A percentile compares a stretch with the other conserved stretches of the same genome.
phyloP scores from a whole-genome alignment of 2,113 vertebrate species.

The Hypomesus transpacificus region DNA sequence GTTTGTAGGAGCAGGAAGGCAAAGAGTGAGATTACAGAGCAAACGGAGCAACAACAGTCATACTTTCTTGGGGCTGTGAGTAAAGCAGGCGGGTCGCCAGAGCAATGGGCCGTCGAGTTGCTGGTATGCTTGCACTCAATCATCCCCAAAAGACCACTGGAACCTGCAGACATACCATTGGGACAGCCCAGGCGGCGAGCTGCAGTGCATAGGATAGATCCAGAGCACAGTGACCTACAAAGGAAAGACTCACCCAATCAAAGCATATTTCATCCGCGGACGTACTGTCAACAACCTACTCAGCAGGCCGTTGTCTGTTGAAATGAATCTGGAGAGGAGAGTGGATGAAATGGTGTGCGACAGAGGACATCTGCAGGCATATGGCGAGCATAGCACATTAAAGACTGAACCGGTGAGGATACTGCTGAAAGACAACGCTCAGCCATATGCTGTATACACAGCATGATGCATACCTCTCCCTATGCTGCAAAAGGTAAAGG shows the following conservation, averaged over 20 bases:
- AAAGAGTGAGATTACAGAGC: too few species aligned
- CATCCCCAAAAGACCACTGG: not conserved
- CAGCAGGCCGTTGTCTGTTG: not conserved
- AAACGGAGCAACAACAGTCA: too few species aligned
- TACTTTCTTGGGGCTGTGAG: not conserved
- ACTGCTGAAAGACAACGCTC: slow-evolving; percentile 8
- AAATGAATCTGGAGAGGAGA: slow-evolving; percentile 10
- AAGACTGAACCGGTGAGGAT: slow-evolving; percentile 6
- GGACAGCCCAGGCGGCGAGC: slow-evolving; percentile 3
- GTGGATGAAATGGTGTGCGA: slow-evolving; percentile 6
- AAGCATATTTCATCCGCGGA: slow-evolving; percentile 17
- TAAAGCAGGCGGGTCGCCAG: not conserved
- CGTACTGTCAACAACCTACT: slow-evolving; percentile 10
- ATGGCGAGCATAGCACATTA: slow-evolving; percentile 21
- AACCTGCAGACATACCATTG: not conserved
- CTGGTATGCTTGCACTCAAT: not conserved
- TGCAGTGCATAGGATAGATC: not conserved
- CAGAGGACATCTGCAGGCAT: slow-evolving; percentile 2
- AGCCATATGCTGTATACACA: slow-evolving; percentile 27
- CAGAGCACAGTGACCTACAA: slow-evolving; percentile 2
- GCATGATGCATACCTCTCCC: not conserved
- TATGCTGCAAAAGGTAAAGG: too few species aligned
- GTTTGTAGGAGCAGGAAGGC: too few species aligned
- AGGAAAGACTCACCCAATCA: slow-evolving; percentile 5
- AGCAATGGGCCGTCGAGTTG: not conserved